A percentile compares a stretch with the other conserved stretches of the same genome.
phyloP scores from a whole-genome alignment of 2,888 invertebrate species.

The Diadegma fenestrale region DNA sequence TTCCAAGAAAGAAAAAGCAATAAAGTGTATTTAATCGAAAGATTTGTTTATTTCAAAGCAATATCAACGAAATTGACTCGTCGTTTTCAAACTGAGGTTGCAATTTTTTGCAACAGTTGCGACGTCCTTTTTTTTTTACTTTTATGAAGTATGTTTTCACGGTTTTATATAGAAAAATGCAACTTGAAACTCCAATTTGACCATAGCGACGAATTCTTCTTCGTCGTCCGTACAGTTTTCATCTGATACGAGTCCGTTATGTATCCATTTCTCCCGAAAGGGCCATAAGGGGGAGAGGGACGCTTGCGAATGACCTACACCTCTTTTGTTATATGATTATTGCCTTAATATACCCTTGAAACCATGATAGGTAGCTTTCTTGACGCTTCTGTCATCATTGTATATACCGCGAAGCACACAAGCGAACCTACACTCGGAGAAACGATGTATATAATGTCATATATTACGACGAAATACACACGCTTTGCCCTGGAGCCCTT shows the following conservation, averaged over 20 bases:
- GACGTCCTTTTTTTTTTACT: too few species aligned
- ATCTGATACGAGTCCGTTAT: slow-evolving; percentile 24
- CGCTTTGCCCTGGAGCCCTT: slow-evolving; percentile 55
- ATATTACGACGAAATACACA: slow-evolving; percentile 43
- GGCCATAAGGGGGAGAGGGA: slow-evolving; percentile 78
- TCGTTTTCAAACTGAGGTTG: too few species aligned
- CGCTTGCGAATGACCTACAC: slow-evolving; percentile 67
- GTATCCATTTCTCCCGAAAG: slow-evolving; percentile 77
- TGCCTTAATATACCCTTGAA: slow-evolving; percentile 77
- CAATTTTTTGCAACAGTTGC: too few species aligned
- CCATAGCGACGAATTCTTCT: slow-evolving; percentile 17
- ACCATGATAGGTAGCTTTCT: slow-evolving; percentile 62
- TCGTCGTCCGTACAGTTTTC: slow-evolving; percentile 35
- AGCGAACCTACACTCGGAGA: background rate
- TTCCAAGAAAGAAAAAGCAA: too few species aligned
- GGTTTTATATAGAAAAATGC: too few species aligned
- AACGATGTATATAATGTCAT: slow-evolving; percentile 18
- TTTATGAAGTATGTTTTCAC: too few species aligned
- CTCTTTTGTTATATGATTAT: slow-evolving; percentile 84
- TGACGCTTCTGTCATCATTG: slow-evolving; percentile 38
- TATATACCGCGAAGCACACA: slow-evolving; percentile 20
- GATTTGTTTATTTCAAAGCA: too few species aligned
- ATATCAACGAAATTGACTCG: too few species aligned
- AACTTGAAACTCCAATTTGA: too few species aligned
- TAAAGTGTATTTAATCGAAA: too few species aligned